Evolutionary conservation across 2,888 invertebrate species (phyloP), one percentile per base, ranked within the genome.

Genomic region (Caenorhabditis sinica): DNA sequence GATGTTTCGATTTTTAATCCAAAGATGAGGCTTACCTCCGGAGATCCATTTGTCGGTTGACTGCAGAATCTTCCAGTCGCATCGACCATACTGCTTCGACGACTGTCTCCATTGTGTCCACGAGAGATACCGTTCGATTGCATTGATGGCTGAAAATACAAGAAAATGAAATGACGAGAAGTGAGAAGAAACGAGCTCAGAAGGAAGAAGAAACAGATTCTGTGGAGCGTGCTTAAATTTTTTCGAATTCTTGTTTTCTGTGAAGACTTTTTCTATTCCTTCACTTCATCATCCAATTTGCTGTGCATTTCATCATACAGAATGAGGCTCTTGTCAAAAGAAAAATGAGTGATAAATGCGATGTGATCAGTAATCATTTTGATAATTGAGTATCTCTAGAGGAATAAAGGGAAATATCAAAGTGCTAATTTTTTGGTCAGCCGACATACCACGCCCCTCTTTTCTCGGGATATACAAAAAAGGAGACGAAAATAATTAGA

Each of bases 81-180:
- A 68, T 91, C 91, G 9, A 91, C 91, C 85, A 89, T 90, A 51
- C 89, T 89, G 69, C 88, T 87, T 25, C 91, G 65, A 11, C 91
- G 85, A 82, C 86, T 86, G 76, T 88, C 88, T n/a, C 86, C 85
- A 45, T 82, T 86, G 61, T 81, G 75, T 20, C 75, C 71, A 53
- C 72, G 63, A 15, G 73, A 68, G 43, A 68, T 80, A 66, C 82
- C 82, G 58, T 85, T 82, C 43, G 85, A 81, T 9, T 82, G 73
- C 85, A 85, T 85, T 56, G 77, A 82, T 63, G 79, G 81, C 85
- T 85, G 81, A 25, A 84, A 83, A 63, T 25, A 33, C 33, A 73
- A 65, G 53, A 43, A 65, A 36, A 66, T 43, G 36, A 43, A 61
- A 66, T 56, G 53, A 61, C 49, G 20, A 74, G 61, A 36, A 75